phyloP scores from a whole-genome alignment of 2,888 invertebrate genomes.

The Nephrotoma flavescens region DNA sequence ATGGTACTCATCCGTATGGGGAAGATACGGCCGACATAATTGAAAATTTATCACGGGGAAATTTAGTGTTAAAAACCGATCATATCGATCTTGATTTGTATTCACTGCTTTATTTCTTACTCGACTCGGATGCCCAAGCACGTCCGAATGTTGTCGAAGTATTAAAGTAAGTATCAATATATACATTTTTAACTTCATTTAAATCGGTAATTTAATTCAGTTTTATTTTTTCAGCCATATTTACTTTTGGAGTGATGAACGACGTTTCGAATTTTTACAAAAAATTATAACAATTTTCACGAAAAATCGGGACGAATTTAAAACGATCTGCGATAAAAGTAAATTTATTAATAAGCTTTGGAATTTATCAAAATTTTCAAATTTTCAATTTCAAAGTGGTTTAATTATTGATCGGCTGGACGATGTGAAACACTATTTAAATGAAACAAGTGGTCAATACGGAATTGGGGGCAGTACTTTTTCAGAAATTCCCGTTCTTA shows the following conservation, averaged over 20 bases:
- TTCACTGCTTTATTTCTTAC: conserved; percentile 29
- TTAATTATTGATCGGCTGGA: neutral
- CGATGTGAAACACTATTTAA: neutral
- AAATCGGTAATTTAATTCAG: neutral
- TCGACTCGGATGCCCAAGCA: conserved; percentile 24
- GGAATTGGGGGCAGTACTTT: neutral
- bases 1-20: conserved; percentile 31
- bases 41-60: conserved; percentile 21
- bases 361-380: conserved; percentile 7
- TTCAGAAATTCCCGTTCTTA: conserved; percentile 7
- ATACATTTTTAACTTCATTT: neutral
- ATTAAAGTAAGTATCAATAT: conserved; percentile 21
- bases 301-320: neutral
- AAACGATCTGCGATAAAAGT: neutral
- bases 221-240: conserved; percentile 21
- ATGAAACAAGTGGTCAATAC: neutral
- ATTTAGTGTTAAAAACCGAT: neutral
- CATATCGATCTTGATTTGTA: conserved; percentile 18
- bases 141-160: conserved; percentile 27
- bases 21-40: conserved; percentile 24
- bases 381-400: neutral
- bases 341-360: neutral
- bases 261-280: conserved; percentile 18
- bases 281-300: neutral
- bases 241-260: conserved; percentile 23